Evolutionary conservation across 2,888 invertebrate genomes (phyloP), one percentile per base, ranked within the genome.

Genomic region (Drosophila multiciliata): DNA sequence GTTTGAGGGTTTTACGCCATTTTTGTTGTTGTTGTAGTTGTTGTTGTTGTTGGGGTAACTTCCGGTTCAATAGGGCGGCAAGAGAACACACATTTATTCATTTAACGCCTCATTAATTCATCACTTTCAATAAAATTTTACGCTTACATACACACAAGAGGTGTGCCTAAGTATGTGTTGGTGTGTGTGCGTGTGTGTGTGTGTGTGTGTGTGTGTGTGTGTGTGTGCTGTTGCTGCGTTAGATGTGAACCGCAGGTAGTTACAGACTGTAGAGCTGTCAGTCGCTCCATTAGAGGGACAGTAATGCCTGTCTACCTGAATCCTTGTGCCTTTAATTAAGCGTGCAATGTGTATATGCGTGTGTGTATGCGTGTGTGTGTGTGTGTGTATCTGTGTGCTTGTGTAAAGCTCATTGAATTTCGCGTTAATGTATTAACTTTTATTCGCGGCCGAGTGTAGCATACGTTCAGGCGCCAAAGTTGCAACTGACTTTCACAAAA

Each of bases 41-140:
- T 35, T 35, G 49, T 65, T 70, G 75, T 66, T 66, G 73, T 75
- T 71, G 72, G 68, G 75, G 80, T 71, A 82, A 80, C 82, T 90
- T 91, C 91, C 90, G 82, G 90, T 89, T 90, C 90, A 90, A 73
- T 91, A 90, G 91, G 88, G 91, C 91, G 90, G 90, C 83, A 86
- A 89, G 65, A 79, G 80, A 80, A 79, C 73, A 80, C 79, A 82
- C 77, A 85, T 83, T 78, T 87, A 78, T 80, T 80, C 82, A 88
- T 80, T 91, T 90, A 91, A 91, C 90, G 91, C 88, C 82, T 91
- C 91, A 90, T 90, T 90, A 91, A 91, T 79, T 90, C 87, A 88
- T 91, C 89, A 90, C 87, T 84, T 89, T 83, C 83, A 89, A 91
- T 88, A 71, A 89, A 83, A 89, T 91, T 90, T 90, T 83, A 90